phyloP scores from a whole-genome alignment of 2,113 vertebrate species.

The Jacana jacana region DNA sequence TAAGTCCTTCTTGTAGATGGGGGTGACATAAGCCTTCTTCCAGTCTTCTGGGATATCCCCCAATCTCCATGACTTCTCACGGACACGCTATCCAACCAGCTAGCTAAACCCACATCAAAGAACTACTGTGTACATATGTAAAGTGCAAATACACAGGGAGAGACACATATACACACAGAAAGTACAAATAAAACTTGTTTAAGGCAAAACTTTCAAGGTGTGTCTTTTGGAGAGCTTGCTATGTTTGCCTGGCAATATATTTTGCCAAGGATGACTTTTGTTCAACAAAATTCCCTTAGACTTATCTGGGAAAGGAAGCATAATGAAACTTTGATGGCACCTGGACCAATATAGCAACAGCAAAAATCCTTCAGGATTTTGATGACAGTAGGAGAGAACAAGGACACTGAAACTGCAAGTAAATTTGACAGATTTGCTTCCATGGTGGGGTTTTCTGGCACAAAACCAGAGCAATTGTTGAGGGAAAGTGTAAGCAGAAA shows the following conservation, averaged over 20 bases:
- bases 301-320: not conserved
- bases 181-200: conserved; percentile 18
- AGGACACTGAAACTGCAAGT: not conserved
- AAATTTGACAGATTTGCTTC: not conserved
- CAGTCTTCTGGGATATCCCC: not conserved
- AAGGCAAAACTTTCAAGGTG: not conserved
- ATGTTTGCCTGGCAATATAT: not conserved
- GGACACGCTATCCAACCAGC: not conserved
- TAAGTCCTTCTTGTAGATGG: not conserved
- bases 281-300: not conserved
- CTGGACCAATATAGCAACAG: not conserved
- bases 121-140: not conserved
- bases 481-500: not conserved
- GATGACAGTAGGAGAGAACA: not conserved
- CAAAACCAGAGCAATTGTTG: not conserved
- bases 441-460: not conserved
- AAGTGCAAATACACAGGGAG: not conserved
- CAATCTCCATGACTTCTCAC: not conserved
- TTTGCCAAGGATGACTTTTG: not conserved
- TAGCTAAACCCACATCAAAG: not conserved
- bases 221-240: not conserved
- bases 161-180: not conserved
- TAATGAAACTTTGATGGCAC: not conserved
- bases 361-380: not conserved
- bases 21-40: not conserved